Conservation (phyloP, 2,888 invertebrate genomes). For the Thera obeliscata region DNA sequence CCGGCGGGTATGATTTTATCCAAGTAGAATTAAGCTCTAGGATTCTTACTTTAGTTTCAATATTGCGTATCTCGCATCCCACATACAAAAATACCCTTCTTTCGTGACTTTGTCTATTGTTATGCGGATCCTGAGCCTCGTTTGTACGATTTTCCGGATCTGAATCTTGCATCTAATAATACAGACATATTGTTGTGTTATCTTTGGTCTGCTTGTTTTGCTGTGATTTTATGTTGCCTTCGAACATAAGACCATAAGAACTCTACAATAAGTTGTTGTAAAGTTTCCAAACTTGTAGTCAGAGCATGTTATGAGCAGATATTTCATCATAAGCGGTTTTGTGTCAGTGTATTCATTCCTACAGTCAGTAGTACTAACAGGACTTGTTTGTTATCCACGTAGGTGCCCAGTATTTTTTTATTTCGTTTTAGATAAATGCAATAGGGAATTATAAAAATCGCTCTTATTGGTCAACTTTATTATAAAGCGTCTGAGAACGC, state of each 20-base stretch:
- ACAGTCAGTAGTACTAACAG: neutral
- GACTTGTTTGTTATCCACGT: neutral
- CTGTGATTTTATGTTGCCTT: neutral
- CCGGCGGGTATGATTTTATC: neutral
- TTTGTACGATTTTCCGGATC: slow-evolving; percentile 49
- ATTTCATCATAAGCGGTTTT: no score
- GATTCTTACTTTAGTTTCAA: neutral
- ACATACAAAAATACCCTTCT: neutral
- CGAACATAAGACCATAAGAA: no score
- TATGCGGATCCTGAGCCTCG: slow-evolving; percentile 49
- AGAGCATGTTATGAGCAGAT: no score
- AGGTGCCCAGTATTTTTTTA: neutral
- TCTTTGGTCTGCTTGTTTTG: slow-evolving; percentile 16
- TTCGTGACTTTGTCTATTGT: slow-evolving; percentile 48
- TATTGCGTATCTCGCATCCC: neutral
- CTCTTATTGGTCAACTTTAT: neutral
- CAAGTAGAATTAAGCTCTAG: slow-evolving; percentile 2
- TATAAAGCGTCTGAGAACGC: slow-evolving; percentile 7
- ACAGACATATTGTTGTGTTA: slow-evolving; percentile 32
- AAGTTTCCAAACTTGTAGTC: no score
- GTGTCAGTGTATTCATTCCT: no score
- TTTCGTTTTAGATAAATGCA: neutral
- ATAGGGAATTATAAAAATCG: neutral
- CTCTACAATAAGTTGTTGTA: no score
- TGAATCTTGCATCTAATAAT: slow-evolving; percentile 30